Evolutionary conservation across 2,113 vertebrate genomes (phyloP).

Genomic region (Crotalus helleri): DNA sequence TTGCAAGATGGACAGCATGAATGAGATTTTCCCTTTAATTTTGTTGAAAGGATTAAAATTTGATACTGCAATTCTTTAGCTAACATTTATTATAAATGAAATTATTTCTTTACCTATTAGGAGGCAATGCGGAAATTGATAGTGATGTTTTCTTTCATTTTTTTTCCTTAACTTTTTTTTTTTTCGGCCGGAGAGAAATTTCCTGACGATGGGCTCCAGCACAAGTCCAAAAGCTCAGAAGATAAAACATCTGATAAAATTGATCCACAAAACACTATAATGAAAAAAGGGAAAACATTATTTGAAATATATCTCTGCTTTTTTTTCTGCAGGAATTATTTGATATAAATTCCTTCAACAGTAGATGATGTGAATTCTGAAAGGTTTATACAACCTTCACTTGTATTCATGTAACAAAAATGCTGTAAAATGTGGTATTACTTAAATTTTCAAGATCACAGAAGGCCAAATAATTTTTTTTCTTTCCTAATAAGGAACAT

Average conservation of each 20-base stretch:
- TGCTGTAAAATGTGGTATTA: background rate
- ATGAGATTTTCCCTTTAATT: background rate
- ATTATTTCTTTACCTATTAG: background rate
- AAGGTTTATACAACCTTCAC: background rate
- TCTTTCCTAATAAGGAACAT: background rate
- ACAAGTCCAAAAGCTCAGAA: background rate
- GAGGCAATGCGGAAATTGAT: background rate
- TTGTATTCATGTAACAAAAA: background rate
- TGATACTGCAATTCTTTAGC: background rate
- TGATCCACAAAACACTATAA: background rate
- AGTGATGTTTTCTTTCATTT: background rate
- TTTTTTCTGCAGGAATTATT: background rate
- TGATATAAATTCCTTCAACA: background rate
- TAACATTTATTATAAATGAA: background rate
- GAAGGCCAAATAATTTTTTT: background rate
- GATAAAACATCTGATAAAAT: background rate
- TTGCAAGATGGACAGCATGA: background rate
- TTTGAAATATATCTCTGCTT: background rate
- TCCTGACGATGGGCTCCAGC: background rate
- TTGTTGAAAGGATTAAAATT: background rate
- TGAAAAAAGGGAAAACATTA: background rate
- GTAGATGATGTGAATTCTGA: background rate
- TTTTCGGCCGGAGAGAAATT: background rate
- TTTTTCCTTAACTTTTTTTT: background rate
- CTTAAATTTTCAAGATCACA: background rate